Percentiles rank a stretch among this genome's conserved stretches.
These are phyloP conservation scores for Dinothrombium tinctorium DNA, from an alignment of 1,140 invertebrate genomes.

Conservation along the genomic window DNA sequence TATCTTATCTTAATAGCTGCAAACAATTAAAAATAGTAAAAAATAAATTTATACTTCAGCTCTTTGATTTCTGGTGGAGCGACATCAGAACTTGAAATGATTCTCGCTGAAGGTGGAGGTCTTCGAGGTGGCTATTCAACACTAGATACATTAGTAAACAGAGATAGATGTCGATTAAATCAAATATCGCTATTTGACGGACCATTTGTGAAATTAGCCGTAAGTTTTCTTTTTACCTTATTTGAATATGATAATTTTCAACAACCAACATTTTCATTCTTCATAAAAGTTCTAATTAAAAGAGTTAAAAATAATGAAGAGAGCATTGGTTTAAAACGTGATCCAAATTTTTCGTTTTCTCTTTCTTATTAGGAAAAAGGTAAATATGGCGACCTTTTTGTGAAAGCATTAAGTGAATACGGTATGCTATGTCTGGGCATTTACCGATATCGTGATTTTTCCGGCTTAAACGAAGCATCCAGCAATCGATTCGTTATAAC, in stretches of 20 bases:
- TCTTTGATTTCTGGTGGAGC: constrained; percentile 95
- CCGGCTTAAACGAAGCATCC: constrained; percentile 16
- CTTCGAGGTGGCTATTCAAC: constrained; percentile 90
- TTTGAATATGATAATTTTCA: too few species aligned
- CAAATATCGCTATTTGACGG: constrained; percentile 92
- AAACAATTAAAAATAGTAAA: too few species aligned
- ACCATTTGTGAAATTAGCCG: constrained; percentile 75
- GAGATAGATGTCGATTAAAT: constrained; percentile 78
- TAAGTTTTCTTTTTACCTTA: too few species aligned
- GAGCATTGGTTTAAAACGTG: too few species aligned
- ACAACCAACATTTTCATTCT: too few species aligned
- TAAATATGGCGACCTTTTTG: constrained; percentile 88
- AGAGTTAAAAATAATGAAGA: too few species aligned
- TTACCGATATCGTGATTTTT: constrained; percentile 40
- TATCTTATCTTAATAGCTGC: too few species aligned
- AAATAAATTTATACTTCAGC: too few species aligned
- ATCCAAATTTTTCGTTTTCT: not conserved
- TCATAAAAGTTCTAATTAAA: too few species aligned
- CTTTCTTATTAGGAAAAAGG: constrained; percentile 65
- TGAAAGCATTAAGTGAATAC: constrained; percentile 79
- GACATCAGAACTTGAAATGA: constrained; percentile 90
- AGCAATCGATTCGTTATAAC: constrained; percentile 75
- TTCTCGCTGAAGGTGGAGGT: constrained; percentile 91
- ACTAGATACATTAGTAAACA: constrained; percentile 71
- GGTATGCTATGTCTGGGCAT: constrained; percentile 98